Evolutionary conservation across 2,888 invertebrate species (phyloP).

Genomic region (Meiosimyza platycephala): DNA sequence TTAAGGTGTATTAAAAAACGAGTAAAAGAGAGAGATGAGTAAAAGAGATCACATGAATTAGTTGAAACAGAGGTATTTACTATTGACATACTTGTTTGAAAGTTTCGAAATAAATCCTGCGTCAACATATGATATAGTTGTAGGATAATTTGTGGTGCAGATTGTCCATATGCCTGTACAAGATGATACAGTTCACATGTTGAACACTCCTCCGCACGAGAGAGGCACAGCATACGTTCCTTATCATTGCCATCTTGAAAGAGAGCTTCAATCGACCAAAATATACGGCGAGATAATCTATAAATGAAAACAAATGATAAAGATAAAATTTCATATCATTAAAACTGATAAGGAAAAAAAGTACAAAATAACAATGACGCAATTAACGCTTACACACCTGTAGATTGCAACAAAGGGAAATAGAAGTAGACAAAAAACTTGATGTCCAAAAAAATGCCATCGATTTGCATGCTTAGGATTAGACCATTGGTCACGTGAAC

Average conservation of each 20-base stretch:
- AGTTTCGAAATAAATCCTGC: constrained; percentile 70
- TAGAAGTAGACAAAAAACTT: constrained; percentile 55
- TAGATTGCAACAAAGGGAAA: constrained; percentile 72
- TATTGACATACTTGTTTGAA: constrained; percentile 73
- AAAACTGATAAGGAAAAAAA: constrained; percentile 10
- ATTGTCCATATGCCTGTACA: constrained; percentile 81
- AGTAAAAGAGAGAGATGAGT: neutral
- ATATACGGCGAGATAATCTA: constrained; percentile 77
- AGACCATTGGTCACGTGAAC: constrained; percentile 71
- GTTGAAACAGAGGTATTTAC: neutral
- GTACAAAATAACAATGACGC: neutral
- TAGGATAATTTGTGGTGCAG: constrained; percentile 78
- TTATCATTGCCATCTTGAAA: constrained; percentile 71
- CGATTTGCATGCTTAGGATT: constrained; percentile 63
- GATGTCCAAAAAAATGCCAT: constrained; percentile 48
- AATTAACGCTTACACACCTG: constrained; percentile 58
- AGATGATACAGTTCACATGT: constrained; percentile 82
- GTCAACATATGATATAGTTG: constrained; percentile 75
- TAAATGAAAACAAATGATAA: constrained; percentile 1
- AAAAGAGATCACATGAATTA: neutral
- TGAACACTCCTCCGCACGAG: constrained; percentile 73
- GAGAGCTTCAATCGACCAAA: constrained; percentile 81
- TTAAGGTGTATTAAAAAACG: no score
- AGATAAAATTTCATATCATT: neutral
- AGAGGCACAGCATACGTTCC: constrained; percentile 72